A percentile compares a stretch with the other conserved stretches of the same genome.
Conservation (phyloP, 1,140 invertebrate species). For the Zaprionus lachaisei region DNA sequence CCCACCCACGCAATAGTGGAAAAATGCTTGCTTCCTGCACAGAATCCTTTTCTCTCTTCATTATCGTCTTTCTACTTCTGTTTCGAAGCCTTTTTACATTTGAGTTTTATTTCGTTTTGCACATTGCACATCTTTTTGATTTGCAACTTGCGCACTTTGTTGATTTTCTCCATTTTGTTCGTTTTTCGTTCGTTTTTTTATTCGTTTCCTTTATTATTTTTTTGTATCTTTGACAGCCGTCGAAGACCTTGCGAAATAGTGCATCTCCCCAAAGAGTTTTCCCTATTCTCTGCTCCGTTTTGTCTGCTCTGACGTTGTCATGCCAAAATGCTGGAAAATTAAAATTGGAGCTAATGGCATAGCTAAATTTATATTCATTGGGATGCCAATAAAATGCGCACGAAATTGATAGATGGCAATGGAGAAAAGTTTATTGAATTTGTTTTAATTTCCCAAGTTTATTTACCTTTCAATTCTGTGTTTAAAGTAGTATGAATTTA, state of each 20-base stretch:
- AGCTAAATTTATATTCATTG: conserved; percentile 18
- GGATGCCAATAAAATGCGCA: neutral
- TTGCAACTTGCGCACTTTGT: conserved; percentile 67
- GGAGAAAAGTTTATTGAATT: neutral
- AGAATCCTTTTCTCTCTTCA: conserved; percentile 59
- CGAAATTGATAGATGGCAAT: neutral
- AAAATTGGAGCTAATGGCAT: conserved; percentile 49
- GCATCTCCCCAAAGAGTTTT: conserved; percentile 36
- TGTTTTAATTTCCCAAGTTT: neutral
- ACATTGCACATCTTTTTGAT: conserved; percentile 61
- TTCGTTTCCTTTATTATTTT: conserved; percentile 2
- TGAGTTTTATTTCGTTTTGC: conserved; percentile 19
- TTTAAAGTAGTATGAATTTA: neutral
- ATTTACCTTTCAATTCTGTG: neutral
- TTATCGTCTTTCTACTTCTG: neutral
- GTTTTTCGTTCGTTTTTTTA: conserved; percentile 45
- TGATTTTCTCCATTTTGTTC: conserved; percentile 32
- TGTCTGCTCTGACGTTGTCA: conserved; percentile 32
- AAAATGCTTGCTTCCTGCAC: conserved; percentile 49
- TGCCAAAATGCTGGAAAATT: conserved; percentile 53
- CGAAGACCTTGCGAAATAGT: conserved; percentile 42
- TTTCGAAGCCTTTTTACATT: neutral
- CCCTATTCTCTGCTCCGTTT: neutral
- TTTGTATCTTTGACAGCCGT: conserved; percentile 60
- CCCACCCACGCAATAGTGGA: neutral